A percentile compares a stretch with the other conserved stretches of the same genome.
phyloP scores from a whole-genome alignment of 2,888 invertebrate species.

The Aspidapion aeneum region DNA sequence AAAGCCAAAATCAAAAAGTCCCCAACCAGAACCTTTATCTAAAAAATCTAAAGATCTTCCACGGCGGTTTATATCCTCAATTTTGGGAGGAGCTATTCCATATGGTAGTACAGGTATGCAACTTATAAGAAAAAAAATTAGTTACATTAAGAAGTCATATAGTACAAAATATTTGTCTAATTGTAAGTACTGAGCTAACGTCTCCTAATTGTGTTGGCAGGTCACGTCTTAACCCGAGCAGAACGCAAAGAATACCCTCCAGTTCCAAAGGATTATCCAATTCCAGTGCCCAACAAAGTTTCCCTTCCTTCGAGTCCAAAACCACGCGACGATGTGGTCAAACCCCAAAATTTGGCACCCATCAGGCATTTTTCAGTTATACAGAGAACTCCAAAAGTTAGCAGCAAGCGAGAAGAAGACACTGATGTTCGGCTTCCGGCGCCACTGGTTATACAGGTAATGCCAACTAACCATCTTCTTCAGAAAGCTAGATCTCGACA shows the following conservation, averaged over 20 bases:
- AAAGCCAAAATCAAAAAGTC: constrained; percentile 37
- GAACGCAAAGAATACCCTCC: constrained; percentile 77
- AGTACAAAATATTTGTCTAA: too few relatives aligned
- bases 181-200: too few relatives aligned
- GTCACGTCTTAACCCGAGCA: constrained; percentile 64
- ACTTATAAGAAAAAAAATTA: too few relatives aligned
- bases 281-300: constrained; percentile 46
- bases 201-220: too few relatives aligned
- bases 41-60: constrained; percentile 47
- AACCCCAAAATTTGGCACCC: constrained; percentile 42
- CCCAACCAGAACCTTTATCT: constrained; percentile 40
- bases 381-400: constrained; percentile 56
- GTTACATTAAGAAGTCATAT: too few relatives aligned
- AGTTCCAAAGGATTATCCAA: too few relatives aligned
- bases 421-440: constrained; percentile 37
- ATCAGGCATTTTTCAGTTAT: constrained; percentile 45
- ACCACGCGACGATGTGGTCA: constrained; percentile 51
- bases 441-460: constrained; percentile 2
- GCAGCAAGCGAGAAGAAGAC: constrained; percentile 47
- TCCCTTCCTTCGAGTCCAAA: constrained; percentile 57
- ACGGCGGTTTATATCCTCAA: constrained; percentile 73
- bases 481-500: too few relatives aligned
- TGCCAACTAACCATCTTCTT: too few relatives aligned
- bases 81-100: constrained; percentile 76
- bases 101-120: constrained; percentile 76